Evolutionary conservation across 2,888 invertebrate genomes (phyloP).

Genomic region (Hypena proboscidalis): DNA sequence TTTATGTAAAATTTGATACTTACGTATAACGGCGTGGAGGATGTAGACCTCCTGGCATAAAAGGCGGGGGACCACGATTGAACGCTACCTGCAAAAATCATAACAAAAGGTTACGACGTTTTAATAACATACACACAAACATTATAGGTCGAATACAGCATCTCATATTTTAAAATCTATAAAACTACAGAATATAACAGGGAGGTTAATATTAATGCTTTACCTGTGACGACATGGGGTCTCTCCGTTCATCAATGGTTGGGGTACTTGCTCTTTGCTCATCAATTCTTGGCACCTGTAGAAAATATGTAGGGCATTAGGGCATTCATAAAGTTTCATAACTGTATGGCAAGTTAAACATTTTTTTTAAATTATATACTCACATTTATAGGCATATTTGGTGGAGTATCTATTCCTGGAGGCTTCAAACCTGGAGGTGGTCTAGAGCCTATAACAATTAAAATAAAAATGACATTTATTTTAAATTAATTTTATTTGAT

Average conservation of each 20-base stretch:
- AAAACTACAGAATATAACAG: background rate
- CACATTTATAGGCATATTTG: constrained; percentile 62
- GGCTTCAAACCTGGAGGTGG: constrained; percentile 67
- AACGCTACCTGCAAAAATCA: constrained; percentile 57
- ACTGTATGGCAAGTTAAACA: background rate
- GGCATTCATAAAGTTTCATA: background rate
- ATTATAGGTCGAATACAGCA: no score
- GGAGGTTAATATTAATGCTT: constrained; percentile 1
- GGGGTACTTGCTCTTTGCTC: constrained; percentile 90
- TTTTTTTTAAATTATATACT: constrained; percentile 30
- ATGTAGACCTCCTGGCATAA: constrained; percentile 59
- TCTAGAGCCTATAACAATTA: constrained; percentile 63
- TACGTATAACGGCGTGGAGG: constrained; percentile 58
- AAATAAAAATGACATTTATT: constrained; percentile 1
- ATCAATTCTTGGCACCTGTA: constrained; percentile 67
- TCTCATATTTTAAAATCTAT: background rate
- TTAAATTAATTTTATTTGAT: background rate
- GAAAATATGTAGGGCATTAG: constrained; percentile 9
- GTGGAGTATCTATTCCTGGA: constrained; percentile 74
- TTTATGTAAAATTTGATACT: constrained; percentile 12
- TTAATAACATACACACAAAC: background rate
- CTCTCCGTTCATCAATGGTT: constrained; percentile 87
- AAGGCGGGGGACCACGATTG: constrained; percentile 64
- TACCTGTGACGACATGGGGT: constrained; percentile 73
- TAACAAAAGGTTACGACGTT: background rate